A percentile compares a stretch with the other conserved stretches of the same genome.
Evolutionary conservation across 2,113 vertebrate species (phyloP).

Genomic region (Mesoclemmys tuberculata): DNA sequence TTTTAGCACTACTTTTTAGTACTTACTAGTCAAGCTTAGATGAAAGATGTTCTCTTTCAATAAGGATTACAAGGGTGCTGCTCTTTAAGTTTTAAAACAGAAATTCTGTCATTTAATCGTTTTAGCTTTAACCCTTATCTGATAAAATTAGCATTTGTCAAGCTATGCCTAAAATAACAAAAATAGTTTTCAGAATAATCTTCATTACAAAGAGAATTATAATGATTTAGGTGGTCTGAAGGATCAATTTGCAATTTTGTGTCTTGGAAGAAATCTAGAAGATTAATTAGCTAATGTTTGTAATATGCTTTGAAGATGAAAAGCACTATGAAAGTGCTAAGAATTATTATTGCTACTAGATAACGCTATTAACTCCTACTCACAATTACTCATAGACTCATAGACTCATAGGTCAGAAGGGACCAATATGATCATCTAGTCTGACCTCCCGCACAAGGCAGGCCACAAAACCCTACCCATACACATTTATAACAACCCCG

Average conservation of each 20-base stretch:
- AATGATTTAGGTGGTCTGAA: constrained; percentile 46
- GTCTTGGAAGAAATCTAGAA: constrained; percentile 47
- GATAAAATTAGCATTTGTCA: constrained; percentile 64
- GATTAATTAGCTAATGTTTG: constrained; percentile 65
- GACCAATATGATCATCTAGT: no score
- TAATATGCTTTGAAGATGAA: constrained; percentile 55
- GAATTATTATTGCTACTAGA: constrained; percentile 46
- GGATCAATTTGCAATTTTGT: constrained; percentile 43
- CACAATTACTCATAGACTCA: no score
- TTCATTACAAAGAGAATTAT: constrained; percentile 54
- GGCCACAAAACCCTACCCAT: no score
- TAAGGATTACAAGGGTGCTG: constrained; percentile 25
- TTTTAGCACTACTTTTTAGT: neutral
- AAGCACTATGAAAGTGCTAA: constrained; percentile 8
- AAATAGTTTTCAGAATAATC: constrained; percentile 33
- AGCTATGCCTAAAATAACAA: constrained; percentile 40
- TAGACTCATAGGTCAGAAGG: no score
- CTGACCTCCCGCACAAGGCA: no score
- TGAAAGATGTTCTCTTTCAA: constrained; percentile 28
- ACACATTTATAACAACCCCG: no score
- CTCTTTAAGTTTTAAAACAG: constrained; percentile 41
- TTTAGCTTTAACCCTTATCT: constrained; percentile 38
- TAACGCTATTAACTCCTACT: neutral
- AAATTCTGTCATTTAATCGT: constrained; percentile 37
- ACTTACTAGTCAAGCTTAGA: constrained; percentile 20